Evolutionary conservation across 2,888 invertebrate genomes (phyloP), one percentile per base, ranked within the genome.

Genomic region (Drosophila infuscata): DNA sequence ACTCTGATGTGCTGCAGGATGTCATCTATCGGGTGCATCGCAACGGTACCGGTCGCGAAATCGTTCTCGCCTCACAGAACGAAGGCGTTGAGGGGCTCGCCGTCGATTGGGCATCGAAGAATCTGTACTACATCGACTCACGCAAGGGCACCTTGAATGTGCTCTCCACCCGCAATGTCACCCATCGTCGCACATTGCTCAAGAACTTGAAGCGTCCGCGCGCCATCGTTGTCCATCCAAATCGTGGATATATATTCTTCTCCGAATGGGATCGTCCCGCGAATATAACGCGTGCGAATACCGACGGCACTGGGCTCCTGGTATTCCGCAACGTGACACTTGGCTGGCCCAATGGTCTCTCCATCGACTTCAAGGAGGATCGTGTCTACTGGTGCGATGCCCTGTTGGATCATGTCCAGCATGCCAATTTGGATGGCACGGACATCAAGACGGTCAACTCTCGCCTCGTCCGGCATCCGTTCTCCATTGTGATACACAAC

Each of bases 381-480:
- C 95, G 98, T 17, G 94, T 99, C 0, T 99, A 99, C 93, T 99
- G 99, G 99, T 99, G 98, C 90, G 99, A 99, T 92, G 99, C 99
- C 4, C 93, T 98, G 3, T 94, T 99, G 9, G 99, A 99, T 93
- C 98, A 99, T 93, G 98, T 99, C 0, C 99, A 99, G 91, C 98
- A 99, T 92, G 96, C 98, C 0, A 96, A 96, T 85, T 94, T 99
- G 6, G 98, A 99, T 91, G 99, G 99, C 0, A 96, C 95, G 0
- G 98, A 99, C 91, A 97, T 99, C 0, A 96, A 96, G 86, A 99
- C 98, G 0, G 96, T 99, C 0, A 97, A 96, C 88, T 98, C 98
- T 0, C 94, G 96, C 58, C 94, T 98, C 12, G 98, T 97, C 62
- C 94, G 96, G 61, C 98, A 97, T 94, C 98, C 98, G 0, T 98